A percentile compares a stretch with the other conserved stretches of the same genome.
Evolutionary conservation across 2,888 invertebrate species (phyloP).

Genomic region (Pyralis farinalis): DNA sequence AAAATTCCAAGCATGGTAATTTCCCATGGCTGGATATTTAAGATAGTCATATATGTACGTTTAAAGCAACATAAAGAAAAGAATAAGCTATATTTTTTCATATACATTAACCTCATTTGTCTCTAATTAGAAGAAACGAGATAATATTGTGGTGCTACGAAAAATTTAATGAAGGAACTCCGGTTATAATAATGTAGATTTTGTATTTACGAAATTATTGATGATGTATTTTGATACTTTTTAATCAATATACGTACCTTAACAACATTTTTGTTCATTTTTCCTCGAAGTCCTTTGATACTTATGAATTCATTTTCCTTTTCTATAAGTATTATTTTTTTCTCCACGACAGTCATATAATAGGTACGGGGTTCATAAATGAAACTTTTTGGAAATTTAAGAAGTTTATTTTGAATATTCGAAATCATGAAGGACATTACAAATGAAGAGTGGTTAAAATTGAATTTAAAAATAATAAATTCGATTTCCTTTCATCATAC

Average conservation of each 20-base stretch:
- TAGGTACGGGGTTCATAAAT: conserved; percentile 14
- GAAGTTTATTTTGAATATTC: conserved; percentile 46
- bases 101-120: conserved; percentile 3
- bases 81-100: no score
- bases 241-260: conserved; percentile 60
- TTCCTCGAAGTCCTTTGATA: conserved; percentile 1
- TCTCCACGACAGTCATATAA: no score
- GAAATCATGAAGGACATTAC: conserved; percentile 29
- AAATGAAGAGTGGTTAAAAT: conserved; percentile 29
- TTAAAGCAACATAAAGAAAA: no score
- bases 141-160: conserved; percentile 55
- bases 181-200: conserved; percentile 33
- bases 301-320: no score
- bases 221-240: conserved; percentile 43
- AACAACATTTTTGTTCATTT: conserved; percentile 43
- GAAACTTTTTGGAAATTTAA: conserved; percentile 28
- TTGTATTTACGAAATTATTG: conserved; percentile 50
- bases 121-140: conserved; percentile 23
- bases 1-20: no score
- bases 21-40: no score
- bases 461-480: conserved; percentile 45
- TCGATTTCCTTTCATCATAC: conserved; percentile 32
- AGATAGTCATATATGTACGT: no score
- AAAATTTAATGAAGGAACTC: conserved; percentile 36
- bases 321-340: no score